Base-by-base conservation (phyloP, 2,888 invertebrate genomes). In the Meteorus cinctellus region DNA sequence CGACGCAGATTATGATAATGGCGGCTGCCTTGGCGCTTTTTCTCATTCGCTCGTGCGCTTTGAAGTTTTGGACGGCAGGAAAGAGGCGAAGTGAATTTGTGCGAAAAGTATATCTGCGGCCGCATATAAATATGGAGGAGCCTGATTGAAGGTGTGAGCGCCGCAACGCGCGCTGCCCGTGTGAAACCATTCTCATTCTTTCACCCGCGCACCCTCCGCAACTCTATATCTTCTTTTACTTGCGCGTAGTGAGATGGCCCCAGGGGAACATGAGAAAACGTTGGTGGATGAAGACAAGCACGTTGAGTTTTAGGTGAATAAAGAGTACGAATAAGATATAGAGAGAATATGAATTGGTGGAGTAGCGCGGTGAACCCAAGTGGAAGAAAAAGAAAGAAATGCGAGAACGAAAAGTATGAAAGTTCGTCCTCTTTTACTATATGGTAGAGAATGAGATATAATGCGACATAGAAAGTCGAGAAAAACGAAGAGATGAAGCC, bases 1-100 rank as follows among this genome's bases (percentile, higher is more conserved):
- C 79, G 75, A 79, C 81, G 79, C 67, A 76, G 87, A 86, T 86
- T 86, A 87, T 86, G 84, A 84, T 87, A 87, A 86, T 85, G 82
- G 48, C 48, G 48, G 19, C 19, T 19, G 55, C 34, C 62, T 24
- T 34, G 72, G 14, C 36, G n/a, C 14, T 68, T 48, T 51, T 60
- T 71, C 31, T 36, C n/a, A 45, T 69, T 59, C 45, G 48, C 59
- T 80, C 81, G 82, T 82, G 81, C 81, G 84, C 84, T 85, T 84
- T 83, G 84, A 86, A 84, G 83, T 86, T 80, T n/a, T 59, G 36
- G 34, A 63, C 48, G 27, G 59, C n/a, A 66, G 68, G 73, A 19
- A 55, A 55, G n/a, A 55, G 19, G 1, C 6, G 55, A 27, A 80
- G 81, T 80, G 83, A 85, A 86, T 85, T 86, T 84, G 80, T 80